Evolutionary conservation across 2,113 vertebrate genomes (phyloP).

Genomic region (Aplodontia rufa): DNA sequence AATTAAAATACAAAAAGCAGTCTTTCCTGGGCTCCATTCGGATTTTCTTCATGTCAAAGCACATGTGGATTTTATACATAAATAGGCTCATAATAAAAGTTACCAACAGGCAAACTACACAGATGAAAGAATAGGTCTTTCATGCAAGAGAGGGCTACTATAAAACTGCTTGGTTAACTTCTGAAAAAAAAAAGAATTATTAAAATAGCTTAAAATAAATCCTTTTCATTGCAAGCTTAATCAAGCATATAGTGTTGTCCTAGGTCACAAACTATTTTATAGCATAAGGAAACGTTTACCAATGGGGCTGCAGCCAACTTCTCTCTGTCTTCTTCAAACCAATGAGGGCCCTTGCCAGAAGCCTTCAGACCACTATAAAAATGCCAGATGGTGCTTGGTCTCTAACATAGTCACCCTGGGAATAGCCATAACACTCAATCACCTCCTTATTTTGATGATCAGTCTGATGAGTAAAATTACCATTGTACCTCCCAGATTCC

Average conservation of each 20-base stretch:
- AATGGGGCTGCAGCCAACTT: neutral
- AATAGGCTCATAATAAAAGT: constrained; percentile 37
- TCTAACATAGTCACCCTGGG: constrained; percentile 11
- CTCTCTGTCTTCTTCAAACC: constrained; percentile 47
- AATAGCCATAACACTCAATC: constrained; percentile 19
- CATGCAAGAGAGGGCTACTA: constrained; percentile 18
- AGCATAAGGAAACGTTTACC: constrained; percentile 19
- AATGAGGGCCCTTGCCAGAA: neutral
- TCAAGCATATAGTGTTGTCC: constrained; percentile 45
- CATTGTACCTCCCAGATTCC: constrained; percentile 22
- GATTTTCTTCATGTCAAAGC: constrained; percentile 51
- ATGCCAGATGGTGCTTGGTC: constrained; percentile 29
- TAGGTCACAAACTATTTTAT: constrained; percentile 55
- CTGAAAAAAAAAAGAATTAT: constrained; percentile 56
- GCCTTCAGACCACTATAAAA: constrained; percentile 48
- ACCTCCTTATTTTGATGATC: constrained; percentile 45
- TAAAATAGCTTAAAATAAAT: constrained; percentile 64
- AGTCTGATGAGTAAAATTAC: constrained; percentile 47
- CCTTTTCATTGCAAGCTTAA: constrained; percentile 50
- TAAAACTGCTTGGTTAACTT: constrained; percentile 59
- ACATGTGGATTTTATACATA: constrained; percentile 20
- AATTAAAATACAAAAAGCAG: constrained; percentile 34
- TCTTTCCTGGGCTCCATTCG: constrained; percentile 47
- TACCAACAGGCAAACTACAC: neutral
- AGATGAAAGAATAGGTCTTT: constrained; percentile 41